Percentiles rank a stretch among this genome's conserved stretches.
Conservation (phyloP, 2,888 invertebrate species). For the Dryobotodes eremita region DNA sequence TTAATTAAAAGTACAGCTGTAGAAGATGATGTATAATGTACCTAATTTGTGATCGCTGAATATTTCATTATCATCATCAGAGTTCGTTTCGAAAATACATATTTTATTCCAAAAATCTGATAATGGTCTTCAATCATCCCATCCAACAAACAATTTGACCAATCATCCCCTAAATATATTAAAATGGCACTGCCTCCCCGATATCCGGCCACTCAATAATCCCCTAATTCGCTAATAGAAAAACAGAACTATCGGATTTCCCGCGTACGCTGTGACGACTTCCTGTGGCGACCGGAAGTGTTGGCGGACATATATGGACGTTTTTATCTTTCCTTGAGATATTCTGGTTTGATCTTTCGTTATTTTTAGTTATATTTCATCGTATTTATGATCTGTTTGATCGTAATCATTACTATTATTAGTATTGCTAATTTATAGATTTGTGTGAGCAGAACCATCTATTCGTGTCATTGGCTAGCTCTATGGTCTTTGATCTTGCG, state of each 20-base stretch:
- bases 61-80: not conserved
- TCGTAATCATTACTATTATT: conserved; percentile 19
- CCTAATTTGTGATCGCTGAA: not conserved
- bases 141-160: conserved; percentile 58
- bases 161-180: conserved; percentile 72
- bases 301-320: conserved; percentile 68
- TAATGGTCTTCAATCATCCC: conserved; percentile 47
- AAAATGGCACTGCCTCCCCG: conserved; percentile 76
- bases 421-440: not conserved
- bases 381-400: conserved; percentile 1
- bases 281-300: conserved; percentile 82
- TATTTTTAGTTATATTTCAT: conserved; percentile 26
- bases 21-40: not conserved
- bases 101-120: not conserved
- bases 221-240: conserved; percentile 90
- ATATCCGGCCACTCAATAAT: conserved; percentile 72
- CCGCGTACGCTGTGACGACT: conserved; percentile 81
- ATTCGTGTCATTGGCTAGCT: not conserved
- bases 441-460: not conserved
- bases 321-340: conserved; percentile 66
- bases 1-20: not conserved
- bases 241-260: conserved; percentile 86
- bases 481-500: not conserved
- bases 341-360: conserved; percentile 41
- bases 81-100: not conserved